phyloP scores from a whole-genome alignment of 2,113 vertebrate species.

The Himantopus leucocephalus region DNA sequence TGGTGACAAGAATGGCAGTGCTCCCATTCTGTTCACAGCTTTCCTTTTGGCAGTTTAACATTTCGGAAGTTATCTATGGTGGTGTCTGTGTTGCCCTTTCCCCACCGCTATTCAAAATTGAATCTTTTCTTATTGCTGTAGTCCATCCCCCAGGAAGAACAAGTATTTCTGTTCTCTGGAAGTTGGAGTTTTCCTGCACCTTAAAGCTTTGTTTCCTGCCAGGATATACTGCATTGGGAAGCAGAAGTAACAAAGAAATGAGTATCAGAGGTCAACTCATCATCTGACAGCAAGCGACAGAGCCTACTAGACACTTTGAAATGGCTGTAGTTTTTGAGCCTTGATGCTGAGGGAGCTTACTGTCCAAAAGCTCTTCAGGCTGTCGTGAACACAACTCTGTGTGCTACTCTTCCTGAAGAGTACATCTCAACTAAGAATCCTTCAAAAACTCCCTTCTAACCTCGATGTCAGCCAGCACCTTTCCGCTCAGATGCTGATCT shows the following conservation, averaged over 20 bases:
- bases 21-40: background rate
- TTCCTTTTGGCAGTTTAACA: background rate
- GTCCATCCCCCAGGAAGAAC: background rate
- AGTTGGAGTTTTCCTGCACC: background rate
- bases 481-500: fast-evolving
- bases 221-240: background rate
- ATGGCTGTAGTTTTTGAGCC: background rate
- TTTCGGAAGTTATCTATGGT: background rate
- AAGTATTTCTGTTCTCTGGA: background rate
- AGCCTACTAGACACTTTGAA: background rate
- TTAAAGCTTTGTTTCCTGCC: background rate
- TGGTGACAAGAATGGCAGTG: background rate
- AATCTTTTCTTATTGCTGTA: background rate
- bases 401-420: background rate
- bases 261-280: background rate
- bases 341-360: background rate
- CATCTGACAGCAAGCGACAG: background rate
- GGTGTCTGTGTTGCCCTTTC: background rate
- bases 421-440: background rate
- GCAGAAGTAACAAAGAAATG: background rate
- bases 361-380: background rate
- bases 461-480: background rate
- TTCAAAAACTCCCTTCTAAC: background rate
- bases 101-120: background rate
- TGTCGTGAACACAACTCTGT: background rate